Evolutionary conservation across 2,888 invertebrate species (phyloP), one percentile per base, ranked within the genome.

Genomic region (Agriopis aurantiaria): DNA sequence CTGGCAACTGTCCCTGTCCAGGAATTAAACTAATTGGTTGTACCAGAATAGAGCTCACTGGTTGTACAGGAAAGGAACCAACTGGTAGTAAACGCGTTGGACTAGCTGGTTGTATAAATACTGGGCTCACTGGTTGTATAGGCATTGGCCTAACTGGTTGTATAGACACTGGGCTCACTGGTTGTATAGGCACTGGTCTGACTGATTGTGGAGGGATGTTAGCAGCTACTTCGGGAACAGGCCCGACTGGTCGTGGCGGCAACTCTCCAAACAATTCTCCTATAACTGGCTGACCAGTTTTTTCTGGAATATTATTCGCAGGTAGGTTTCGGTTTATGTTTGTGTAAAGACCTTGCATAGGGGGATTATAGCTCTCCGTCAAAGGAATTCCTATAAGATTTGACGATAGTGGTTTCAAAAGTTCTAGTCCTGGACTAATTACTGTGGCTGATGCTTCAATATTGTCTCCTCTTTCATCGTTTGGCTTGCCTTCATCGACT

Each of bases 401-500:
- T 43, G 67, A 65, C 12, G 57, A 52, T 6, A 57, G 8, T 53
- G 65, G 53, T 61, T 69, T 65, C 0, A 69, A 43, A 17, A 45
- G 65, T 40, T 65, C 65, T 10, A 52, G 65, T n/a, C 48, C 68
- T 41, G 75, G 77, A 23, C 70, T n/a, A 17, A 72, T 58, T 17
- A 55, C n/a, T 12, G 75, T 69, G 41, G 75, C 64, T 41, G 63
- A 52, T 8, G 69, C 48, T 41, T 60, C 69, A 8, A 73, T 52
- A 64, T 70, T 66, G 41, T 66, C 61, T 17, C 52, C 66, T 12
- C 8, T 45, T 60, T 52, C 53, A 12, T 52, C n/a, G 11, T 5
- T 43, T 0, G 17, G 8, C 10, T 57, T 41, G 0, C 23, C 14
- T 55, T 82, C 83, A 4, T 80, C 75, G n/a, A 79, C 41, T 40